Evolutionary conservation across 30 jellyfish, hydroid and myxozoan genomes (phyloP).

Genomic region (Euphysa ruthae): DNA sequence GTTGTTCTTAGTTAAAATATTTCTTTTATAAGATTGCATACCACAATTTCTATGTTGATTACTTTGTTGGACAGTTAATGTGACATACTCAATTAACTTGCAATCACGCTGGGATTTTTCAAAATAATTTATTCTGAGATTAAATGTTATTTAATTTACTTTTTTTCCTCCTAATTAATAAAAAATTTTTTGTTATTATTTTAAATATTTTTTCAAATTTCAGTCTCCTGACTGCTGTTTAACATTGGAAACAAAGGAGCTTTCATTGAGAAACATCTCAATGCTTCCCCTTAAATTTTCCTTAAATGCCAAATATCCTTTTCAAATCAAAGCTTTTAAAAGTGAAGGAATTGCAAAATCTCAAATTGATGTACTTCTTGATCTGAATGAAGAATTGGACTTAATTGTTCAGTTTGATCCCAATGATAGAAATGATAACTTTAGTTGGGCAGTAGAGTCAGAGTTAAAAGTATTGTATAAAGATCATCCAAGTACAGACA

Average conservation of each 20-base stretch:
- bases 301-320: slow-evolving; percentile 63
- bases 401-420: slow-evolving; percentile 87
- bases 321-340: slow-evolving; percentile 28
- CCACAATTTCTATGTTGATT: too few species aligned
- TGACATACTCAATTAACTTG: too few species aligned
- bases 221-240: slow-evolving; percentile 55
- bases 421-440: slow-evolving; percentile 42
- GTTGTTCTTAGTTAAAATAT: too few species aligned
- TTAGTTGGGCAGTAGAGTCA: slow-evolving; percentile 41
- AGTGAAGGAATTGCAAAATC: not conserved
- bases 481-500: slow-evolving; percentile 86
- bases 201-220: not conserved
- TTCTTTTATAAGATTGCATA: too few species aligned
- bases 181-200: not conserved
- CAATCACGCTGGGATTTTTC: too few species aligned
- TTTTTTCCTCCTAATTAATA: too few species aligned
- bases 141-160: too few species aligned
- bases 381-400: slow-evolving; percentile 46
- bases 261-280: slow-evolving; percentile 53
- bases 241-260: slow-evolving; percentile 49
- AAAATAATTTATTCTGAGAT: too few species aligned
- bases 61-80: too few species aligned
- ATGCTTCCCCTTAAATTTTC: slow-evolving; percentile 48
- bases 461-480: slow-evolving; percentile 41
- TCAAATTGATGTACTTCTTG: slow-evolving; percentile 21